Evolutionary conservation across 2,888 invertebrate genomes (phyloP).

Genomic region (Tenthredo amoena): DNA sequence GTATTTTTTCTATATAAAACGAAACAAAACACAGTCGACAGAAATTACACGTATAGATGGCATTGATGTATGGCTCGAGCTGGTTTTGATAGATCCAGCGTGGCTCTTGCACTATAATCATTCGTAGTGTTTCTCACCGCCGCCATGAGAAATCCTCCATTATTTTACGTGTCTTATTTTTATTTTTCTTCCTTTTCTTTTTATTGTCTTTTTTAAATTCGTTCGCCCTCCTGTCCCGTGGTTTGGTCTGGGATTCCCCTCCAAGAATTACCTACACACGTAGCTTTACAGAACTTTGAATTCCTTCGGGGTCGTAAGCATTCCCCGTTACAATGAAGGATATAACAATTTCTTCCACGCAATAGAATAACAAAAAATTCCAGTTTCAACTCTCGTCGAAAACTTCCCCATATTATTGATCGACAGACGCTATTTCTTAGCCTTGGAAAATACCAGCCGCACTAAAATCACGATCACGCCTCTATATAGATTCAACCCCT

Average conservation of each 20-base stretch:
- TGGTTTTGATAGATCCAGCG: constrained; percentile 72
- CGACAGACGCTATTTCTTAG: background rate
- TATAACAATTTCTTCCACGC: background rate
- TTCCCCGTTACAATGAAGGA: constrained; percentile 19
- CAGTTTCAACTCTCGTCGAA: background rate
- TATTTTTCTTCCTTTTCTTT: background rate
- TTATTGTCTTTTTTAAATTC: constrained; percentile 10
- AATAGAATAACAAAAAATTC: background rate
- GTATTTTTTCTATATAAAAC: constrained; percentile 48
- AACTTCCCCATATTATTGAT: background rate
- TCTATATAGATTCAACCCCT: constrained; percentile 14
- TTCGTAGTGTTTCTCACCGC: constrained; percentile 64
- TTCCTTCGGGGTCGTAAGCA: constrained; percentile 1
- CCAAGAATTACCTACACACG: background rate
- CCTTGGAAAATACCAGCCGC: background rate
- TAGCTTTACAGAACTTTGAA: background rate
- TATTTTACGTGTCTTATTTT: constrained; percentile 59
- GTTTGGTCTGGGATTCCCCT: constrained; percentile 28
- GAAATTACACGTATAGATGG: constrained; percentile 75
- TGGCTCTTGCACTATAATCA: constrained; percentile 68
- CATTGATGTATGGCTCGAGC: constrained; percentile 73
- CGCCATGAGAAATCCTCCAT: constrained; percentile 62
- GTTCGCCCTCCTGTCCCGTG: constrained; percentile 22
- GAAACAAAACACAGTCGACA: constrained; percentile 58
- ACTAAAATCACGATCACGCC: background rate